Percentiles rank a stretch among this genome's conserved stretches.
Conservation (phyloP, 1,140 invertebrate genomes). For the Andricus grossulariae region DNA sequence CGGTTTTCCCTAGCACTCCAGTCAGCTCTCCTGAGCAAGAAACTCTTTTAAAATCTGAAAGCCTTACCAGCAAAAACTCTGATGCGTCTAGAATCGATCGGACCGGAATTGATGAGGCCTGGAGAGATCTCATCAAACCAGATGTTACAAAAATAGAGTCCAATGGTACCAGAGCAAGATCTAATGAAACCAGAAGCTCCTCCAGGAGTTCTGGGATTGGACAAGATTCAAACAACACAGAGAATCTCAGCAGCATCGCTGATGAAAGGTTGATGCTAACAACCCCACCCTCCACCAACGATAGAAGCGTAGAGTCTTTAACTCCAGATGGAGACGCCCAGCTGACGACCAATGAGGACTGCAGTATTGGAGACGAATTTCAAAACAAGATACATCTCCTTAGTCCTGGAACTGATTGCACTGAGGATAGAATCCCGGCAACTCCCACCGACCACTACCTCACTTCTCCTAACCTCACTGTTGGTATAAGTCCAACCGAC, state of each 20-base stretch:
- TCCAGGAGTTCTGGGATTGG: conserved; percentile 61
- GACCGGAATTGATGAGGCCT: not conserved
- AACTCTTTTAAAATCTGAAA: conserved; percentile 34
- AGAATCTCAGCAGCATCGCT: conserved; percentile 60
- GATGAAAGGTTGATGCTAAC: conserved; percentile 57
- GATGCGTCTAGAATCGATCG: not conserved
- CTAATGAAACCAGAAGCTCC: conserved; percentile 33
- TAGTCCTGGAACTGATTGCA: conserved; percentile 48
- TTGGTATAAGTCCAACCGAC: conserved; percentile 40
- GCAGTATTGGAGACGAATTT: conserved; percentile 47
- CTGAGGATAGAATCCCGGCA: conserved; percentile 42
- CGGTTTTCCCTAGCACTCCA: conserved; percentile 56
- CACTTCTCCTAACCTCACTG: conserved; percentile 45
- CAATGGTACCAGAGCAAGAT: not conserved
- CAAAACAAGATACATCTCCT: conserved; percentile 44
- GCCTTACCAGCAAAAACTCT: conserved; percentile 32
- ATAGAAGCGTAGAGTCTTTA: conserved; percentile 60
- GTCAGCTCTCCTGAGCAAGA: conserved; percentile 13
- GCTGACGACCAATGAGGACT: conserved; percentile 69
- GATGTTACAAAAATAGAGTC: not conserved
- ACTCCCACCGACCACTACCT: conserved; percentile 37
- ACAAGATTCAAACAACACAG: conserved; percentile 53
- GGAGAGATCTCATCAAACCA: not conserved
- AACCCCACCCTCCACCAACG: conserved; percentile 52
- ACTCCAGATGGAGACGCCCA: conserved; percentile 75